A percentile compares a stretch with the other conserved stretches of the same genome.
Evolutionary conservation across 2,888 invertebrate genomes (phyloP).

Genomic region (Sicus ferrugineus): DNA sequence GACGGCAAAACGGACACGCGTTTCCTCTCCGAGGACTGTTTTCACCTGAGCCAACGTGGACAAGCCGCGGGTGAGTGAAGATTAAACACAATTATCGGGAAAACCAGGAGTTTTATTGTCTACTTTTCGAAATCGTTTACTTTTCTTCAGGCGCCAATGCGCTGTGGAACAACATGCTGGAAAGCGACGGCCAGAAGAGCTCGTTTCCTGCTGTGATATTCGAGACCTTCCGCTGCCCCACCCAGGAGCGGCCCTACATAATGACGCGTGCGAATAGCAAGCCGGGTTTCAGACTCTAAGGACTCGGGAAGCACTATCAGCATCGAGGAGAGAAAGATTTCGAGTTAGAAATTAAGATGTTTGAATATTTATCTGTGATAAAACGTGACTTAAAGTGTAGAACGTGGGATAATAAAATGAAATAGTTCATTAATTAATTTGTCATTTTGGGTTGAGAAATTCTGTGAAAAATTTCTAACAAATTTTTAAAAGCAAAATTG

Average conservation of each 20-base stretch:
- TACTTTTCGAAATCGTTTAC: background rate
- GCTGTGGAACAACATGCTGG: conserved; percentile 71
- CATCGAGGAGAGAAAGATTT: too few relatives aligned
- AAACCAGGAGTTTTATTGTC: background rate
- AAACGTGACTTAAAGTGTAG: too few relatives aligned
- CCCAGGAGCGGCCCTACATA: conserved; percentile 54
- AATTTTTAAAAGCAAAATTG: too few relatives aligned
- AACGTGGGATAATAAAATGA: too few relatives aligned
- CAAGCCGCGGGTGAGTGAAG: conserved; percentile 66
- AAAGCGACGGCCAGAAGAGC: conserved; percentile 67
- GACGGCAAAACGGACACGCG: conserved; percentile 66
- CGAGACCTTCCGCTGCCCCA: conserved; percentile 57
- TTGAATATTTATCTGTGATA: too few relatives aligned
- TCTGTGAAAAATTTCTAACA: too few relatives aligned
- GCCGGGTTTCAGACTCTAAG: conserved; percentile 46
- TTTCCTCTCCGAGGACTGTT: conserved; percentile 70
- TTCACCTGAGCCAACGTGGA: conserved; percentile 71
- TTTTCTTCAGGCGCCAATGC: conserved; percentile 65
- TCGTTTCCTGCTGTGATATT: conserved; percentile 49
- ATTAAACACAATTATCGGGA: background rate
- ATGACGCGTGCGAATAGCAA: conserved; percentile 56
- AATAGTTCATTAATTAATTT: too few relatives aligned
- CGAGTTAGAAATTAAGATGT: too few relatives aligned
- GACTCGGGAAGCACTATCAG: too few relatives aligned
- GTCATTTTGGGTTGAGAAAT: too few relatives aligned